A percentile compares a stretch with the other conserved stretches of the same genome.
Evolutionary conservation across 2,797 vertebrate genomes (phyloP).

Genomic region (Harpagifer antarcticus): DNA sequence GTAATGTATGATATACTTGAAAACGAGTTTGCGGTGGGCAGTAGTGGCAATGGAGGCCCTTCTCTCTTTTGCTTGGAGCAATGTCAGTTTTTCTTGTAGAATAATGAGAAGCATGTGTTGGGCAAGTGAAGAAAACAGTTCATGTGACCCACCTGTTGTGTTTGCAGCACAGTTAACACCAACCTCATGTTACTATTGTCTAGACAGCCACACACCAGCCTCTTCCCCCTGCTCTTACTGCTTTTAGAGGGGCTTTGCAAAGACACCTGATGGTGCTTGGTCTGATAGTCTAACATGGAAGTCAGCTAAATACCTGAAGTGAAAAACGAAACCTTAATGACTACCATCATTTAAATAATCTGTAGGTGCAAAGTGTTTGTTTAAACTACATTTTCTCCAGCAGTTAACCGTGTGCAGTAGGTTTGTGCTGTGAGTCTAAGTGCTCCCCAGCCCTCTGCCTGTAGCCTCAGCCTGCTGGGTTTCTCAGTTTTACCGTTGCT

Average conservation of each 20-base stretch:
- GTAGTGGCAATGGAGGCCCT: constrained; percentile 63
- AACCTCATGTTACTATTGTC: constrained; percentile 85
- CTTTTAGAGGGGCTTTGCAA: constrained; percentile 14
- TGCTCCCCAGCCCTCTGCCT: constrained; percentile 50
- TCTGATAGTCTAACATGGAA: constrained; percentile 5
- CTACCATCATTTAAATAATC: constrained; percentile 58
- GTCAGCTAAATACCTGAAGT: constrained; percentile 30
- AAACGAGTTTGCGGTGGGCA: constrained; percentile 73
- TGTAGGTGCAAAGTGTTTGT: constrained; percentile 62
- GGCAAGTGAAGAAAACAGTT: constrained; percentile 81
- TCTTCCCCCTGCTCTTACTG: constrained; percentile 11
- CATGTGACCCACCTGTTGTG: constrained; percentile 92
- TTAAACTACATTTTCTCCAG: constrained; percentile 56
- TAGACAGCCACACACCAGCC: constrained; percentile 65
- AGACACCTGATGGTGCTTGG: constrained; percentile 17
- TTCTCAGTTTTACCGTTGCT: constrained; percentile 75
- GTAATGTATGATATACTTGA: constrained; percentile 76
- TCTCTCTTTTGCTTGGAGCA: constrained; percentile 76
- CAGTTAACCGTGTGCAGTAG: constrained; percentile 52
- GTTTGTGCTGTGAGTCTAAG: constrained; percentile 45
- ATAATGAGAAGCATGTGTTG: constrained; percentile 93
- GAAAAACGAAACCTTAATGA: constrained; percentile 52
- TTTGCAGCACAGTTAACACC: constrained; percentile 87
- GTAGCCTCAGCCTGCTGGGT: constrained; percentile 52
- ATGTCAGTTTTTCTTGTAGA: constrained; percentile 89